Conservation (phyloP, 2,888 invertebrate genomes). For the Coleophora flavipennella region DNA sequence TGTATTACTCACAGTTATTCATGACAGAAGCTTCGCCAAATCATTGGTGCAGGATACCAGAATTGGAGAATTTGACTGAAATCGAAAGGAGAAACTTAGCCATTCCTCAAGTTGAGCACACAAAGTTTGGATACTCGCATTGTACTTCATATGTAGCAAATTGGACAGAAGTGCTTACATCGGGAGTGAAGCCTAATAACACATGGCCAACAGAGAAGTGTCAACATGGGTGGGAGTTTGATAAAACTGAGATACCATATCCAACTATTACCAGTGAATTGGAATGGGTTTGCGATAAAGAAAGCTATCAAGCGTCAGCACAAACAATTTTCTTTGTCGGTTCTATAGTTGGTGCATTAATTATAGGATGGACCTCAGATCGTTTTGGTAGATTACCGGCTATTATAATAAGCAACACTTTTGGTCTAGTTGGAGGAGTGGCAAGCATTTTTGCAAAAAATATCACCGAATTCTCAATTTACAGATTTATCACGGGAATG, state of each 20-base stretch:
- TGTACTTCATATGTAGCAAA: constrained; percentile 33
- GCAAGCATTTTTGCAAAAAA: constrained; percentile 31
- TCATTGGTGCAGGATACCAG: constrained; percentile 37
- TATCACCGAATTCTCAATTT: constrained; percentile 30
- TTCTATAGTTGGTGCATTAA: constrained; percentile 35
- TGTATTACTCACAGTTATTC: constrained; percentile 33
- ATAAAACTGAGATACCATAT: constrained; percentile 42
- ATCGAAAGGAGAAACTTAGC: constrained; percentile 27
- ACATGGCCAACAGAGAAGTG: constrained; percentile 33
- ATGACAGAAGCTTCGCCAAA: constrained; percentile 35
- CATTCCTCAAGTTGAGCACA: constrained; percentile 24
- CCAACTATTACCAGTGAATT: constrained; percentile 41
- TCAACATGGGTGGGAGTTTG: constrained; percentile 43
- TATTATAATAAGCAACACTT: constrained; percentile 26
- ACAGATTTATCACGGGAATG: constrained; percentile 42
- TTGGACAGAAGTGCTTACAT: constrained; percentile 33
- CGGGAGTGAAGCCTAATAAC: constrained; percentile 23
- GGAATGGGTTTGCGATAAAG: constrained; percentile 44
- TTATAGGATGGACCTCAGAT: constrained; percentile 43
- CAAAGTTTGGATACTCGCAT: constrained; percentile 36
- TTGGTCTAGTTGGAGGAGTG: constrained; percentile 36
- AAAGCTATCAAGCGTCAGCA: constrained; percentile 42
- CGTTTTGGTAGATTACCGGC: constrained; percentile 41
- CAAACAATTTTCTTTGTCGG: constrained; percentile 43
- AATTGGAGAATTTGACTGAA: constrained; percentile 29